Base-by-base conservation (phyloP, 1,140 invertebrate genomes). In the Bombus difficillimus region DNA sequence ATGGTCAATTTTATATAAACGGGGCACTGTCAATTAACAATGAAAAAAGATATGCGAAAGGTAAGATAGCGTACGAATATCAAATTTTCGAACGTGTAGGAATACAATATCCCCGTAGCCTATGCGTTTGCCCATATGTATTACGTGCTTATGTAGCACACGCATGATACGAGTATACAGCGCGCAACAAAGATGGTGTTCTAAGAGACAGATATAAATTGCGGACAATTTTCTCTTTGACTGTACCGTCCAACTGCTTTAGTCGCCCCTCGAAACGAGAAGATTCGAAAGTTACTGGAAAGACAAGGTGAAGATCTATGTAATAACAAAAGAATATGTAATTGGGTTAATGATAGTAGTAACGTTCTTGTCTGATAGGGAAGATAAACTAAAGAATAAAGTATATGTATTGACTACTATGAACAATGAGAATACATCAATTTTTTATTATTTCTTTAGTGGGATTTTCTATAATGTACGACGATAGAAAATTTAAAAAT, bases 91-190 rank as follows among this genome's bases (percentile, higher is more conserved):
- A 47, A 83, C 25, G 69, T 22, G 13, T 47, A 28, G 81, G 28
- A 43, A 39, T 39, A 83, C 72, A 76, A 83, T 83, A 59, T 83
- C 41, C 72, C 59, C 34, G 41, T 76, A 76, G 72, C 37, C n/a
- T 22, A 2, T n/a, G 18, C 37, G 18, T 39, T 39, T 18, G 37
- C 53, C n/a, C 22, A 25, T n/a, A 64, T 59, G 34, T 22, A 15
- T 47, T 64, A 64, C 71, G 25, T n/a, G 43, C 32, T 80, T 37
- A 28, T 28, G 32, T 37, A 37, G n/a, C 4, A 41, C 41, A 41
- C 41, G 32, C 39, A 62, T 41, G 22, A 53, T 53, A 25, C 3
- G 59, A n/a, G 28, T 18, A 18, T 64, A 41, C 28, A 18, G 71
- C 18, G 41, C 15, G n/a, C 41, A 57, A 75, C 71, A 37, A 75